Base-by-base conservation (phyloP, 1,140 invertebrate genomes). In the Phocides pigmalion region DNA sequence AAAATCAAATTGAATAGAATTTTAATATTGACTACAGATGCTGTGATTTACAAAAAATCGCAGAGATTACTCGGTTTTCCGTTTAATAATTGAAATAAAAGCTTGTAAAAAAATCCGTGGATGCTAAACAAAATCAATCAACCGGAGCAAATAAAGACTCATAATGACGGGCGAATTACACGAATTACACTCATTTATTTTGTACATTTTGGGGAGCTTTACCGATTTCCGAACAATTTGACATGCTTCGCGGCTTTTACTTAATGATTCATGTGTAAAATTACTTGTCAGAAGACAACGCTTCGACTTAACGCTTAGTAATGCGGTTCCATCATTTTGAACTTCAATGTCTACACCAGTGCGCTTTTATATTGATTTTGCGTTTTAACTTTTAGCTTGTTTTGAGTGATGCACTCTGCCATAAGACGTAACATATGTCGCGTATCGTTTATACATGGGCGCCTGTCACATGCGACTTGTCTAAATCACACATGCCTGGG, bases 111-210 rank as follows among this genome's bases (percentile, higher is more conserved):
- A n/a, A n/a, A 3, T 1, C 1, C 11, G 9, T 12, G n/a, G n/a
- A 35, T 11, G 32, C 11, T 35, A 35, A 51, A 25, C 15, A 51
- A 51, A 35, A 51, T 51, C 25, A 51, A 51, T 35, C 3, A 11
- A 35, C 2, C 49, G 32, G 49, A 51, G 17, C 35, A 51, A 51
- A 51, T 51, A 51, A 51, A 35, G 49, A 51, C 35, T 51, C 49
- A 51, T 35, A 51, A 51, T 51, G 49, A 51, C 49, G 32, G 4
- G 49, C 49, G 16, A 32, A n/a, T 22, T 17, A 35, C 8, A 14
- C 49, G 49, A 51, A 51, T 20, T n/a, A n/a, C 32, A 12, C 11
- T 35, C 11, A 51, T 35, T 35, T 16, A 17, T 51, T 35, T 19
- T 16, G 11, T 51, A 35, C 22, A 51, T 35, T 37, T 51, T 51